Evolutionary conservation across 1,140 invertebrate genomes (phyloP).

Genomic region (Ceratina australensis): DNA sequence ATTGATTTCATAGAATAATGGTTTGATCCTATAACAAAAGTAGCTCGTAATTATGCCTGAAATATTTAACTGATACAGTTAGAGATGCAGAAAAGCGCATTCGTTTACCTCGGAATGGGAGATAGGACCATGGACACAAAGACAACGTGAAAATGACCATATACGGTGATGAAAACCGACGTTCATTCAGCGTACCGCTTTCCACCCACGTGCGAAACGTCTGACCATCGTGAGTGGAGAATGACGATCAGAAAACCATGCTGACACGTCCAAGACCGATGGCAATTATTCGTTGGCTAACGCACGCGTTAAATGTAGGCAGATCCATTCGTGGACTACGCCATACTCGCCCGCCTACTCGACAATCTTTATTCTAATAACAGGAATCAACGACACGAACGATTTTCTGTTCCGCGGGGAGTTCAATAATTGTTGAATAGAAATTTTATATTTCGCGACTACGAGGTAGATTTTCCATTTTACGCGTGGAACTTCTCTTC

Average conservation of each 20-base stretch:
- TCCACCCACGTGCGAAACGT: conserved; percentile 60
- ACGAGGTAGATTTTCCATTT: neutral
- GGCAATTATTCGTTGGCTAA: conserved; percentile 58
- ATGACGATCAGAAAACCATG: conserved; percentile 53
- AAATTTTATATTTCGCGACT: neutral
- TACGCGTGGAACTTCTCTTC: neutral
- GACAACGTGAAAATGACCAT: conserved; percentile 55
- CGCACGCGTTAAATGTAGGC: conserved; percentile 48
- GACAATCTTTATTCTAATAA: neutral
- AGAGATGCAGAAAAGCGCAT: neutral
- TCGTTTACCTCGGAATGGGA: too few species aligned
- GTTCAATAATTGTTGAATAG: too few species aligned
- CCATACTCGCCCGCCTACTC: conserved; percentile 20
- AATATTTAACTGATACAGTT: neutral
- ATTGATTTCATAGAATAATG: too few species aligned
- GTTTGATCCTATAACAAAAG: too few species aligned
- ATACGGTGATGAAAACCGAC: conserved; percentile 57
- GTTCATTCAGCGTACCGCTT: conserved; percentile 58
- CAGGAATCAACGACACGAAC: too few species aligned
- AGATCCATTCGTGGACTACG: conserved; percentile 55
- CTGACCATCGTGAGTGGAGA: conserved; percentile 11
- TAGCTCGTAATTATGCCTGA: neutral
- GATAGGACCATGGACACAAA: conserved; percentile 1
- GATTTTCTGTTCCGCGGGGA: too few species aligned
- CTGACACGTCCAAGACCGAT: conserved; percentile 42